Evolutionary conservation across 2,888 invertebrate species (phyloP), one percentile per base, ranked within the genome.

Genomic region (Torymus auratus): DNA sequence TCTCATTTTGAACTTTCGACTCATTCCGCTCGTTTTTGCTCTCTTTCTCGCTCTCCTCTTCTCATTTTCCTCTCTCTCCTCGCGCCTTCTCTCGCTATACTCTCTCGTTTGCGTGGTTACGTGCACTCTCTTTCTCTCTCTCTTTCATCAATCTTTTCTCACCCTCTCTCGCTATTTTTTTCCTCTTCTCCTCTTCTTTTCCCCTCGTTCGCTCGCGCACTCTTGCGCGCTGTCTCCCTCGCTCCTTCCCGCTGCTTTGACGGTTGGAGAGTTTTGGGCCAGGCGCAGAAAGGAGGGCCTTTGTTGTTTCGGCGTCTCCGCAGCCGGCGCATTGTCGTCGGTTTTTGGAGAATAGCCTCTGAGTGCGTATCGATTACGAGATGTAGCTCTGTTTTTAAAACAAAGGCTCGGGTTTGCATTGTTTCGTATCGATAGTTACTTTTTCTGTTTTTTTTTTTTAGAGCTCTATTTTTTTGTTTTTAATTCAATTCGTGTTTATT

Each of bases 21-120:
- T 81, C 83, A 81, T 75, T 81, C 81, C 81, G 71, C 81, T 67
- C 70, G 79, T 85, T 84, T 80, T 80, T 80, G 62, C 71, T 68
- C 80, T 80, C 74, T 68, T 73, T 60, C 52, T 52, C 28, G 28
- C 28, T 28, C 52, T 62, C 53, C 56, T 14, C 14, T 15, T 53
- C 64, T 41, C 64, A n/a, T 23, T 67, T 14, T 28, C 28, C 28
- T 28, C 28, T 28, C 3, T 2, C 28, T 28, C 28, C 65, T 65
- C 15, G 50, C 69, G 12, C n/a, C 14, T 13, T 56, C 50, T 52
- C 64, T 75, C 70, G 12, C 56, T 64, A 52, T 71, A 65, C 28
- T 73, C 61, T 56, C 10, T 69, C 67, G 12, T 62, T 69, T 56
- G 5, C 14, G 5, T 14, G 62, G 53, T 11, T 60, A 58, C 71